Conservation (phyloP, 2,797 vertebrate genomes). For the Anguilla pacifica region DNA sequence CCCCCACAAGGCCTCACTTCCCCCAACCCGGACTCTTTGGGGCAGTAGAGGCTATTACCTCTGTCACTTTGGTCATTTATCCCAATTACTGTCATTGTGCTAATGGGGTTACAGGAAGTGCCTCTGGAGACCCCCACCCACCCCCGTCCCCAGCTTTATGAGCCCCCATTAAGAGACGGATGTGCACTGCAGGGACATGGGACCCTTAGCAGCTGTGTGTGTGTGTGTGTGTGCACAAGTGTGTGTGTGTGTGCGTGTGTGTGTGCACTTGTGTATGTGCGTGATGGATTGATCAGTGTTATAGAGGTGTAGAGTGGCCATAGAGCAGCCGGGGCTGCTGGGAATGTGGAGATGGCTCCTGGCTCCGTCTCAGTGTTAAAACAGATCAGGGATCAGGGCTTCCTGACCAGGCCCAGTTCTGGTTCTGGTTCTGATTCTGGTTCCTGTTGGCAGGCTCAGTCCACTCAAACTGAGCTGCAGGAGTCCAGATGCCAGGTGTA, state of each 20-base stretch:
- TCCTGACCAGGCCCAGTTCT: too few relatives aligned
- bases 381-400: too few relatives aligned
- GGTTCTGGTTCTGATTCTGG: not conserved
- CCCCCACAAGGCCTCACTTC: not conserved
- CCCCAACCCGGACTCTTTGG: slow-evolving; percentile 20
- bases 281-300: too few relatives aligned
- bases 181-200: not conserved
- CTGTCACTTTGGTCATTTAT: slow-evolving; percentile 66
- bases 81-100: slow-evolving; percentile 70
- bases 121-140: slow-evolving; percentile 51
- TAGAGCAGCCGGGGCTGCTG: too few relatives aligned
- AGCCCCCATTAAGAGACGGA: not conserved
- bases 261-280: too few relatives aligned
- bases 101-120: slow-evolving; percentile 69
- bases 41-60: slow-evolving; percentile 49
- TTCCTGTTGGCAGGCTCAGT: not conserved
- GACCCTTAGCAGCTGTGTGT: not conserved
- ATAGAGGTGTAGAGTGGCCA: too few relatives aligned
- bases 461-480: not conserved
- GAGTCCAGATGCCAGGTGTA: not conserved
- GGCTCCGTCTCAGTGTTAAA: not conserved
- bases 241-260: not conserved
- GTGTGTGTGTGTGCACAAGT: not conserved
- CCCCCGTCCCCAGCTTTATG: slow-evolving; percentile 27
- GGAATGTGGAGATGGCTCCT: too few relatives aligned